A percentile compares a stretch with the other conserved stretches of the same genome.
phyloP scores from a whole-genome alignment of 2,888 invertebrate species.

The Athripsodes cinereus region DNA sequence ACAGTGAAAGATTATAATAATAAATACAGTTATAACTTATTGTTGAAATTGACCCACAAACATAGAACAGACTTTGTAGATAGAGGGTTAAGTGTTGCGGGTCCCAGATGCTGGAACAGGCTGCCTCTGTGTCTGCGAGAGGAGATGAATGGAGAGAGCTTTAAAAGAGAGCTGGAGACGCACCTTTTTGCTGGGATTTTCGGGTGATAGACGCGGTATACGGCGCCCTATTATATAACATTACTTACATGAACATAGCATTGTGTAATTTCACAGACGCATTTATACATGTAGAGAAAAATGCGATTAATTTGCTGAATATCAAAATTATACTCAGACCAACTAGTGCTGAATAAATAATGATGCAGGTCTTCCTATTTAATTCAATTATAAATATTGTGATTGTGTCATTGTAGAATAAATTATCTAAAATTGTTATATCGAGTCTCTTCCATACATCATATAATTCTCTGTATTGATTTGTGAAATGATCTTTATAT shows the following conservation, averaged over 20 bases:
- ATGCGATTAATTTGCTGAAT: not conserved
- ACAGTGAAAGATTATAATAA: too few relatives aligned
- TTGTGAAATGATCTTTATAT: not conserved
- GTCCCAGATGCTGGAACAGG: too few relatives aligned
- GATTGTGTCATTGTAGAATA: not conserved
- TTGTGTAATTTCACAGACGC: not conserved
- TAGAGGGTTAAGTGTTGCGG: too few relatives aligned
- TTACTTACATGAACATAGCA: conserved; percentile 11
- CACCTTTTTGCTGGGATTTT: too few relatives aligned
- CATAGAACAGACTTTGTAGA: too few relatives aligned
- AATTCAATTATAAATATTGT: not conserved
- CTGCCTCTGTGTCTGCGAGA: too few relatives aligned
- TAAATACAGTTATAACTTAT: too few relatives aligned
- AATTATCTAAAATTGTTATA: not conserved
- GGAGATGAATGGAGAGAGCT: too few relatives aligned
- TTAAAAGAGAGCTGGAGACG: too few relatives aligned
- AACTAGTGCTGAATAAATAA: not conserved
- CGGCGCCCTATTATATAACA: not conserved
- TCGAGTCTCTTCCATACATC: not conserved
- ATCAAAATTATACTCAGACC: not conserved
- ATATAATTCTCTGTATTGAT: too few relatives aligned
- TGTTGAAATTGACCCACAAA: too few relatives aligned
- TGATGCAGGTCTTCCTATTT: not conserved
- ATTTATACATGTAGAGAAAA: not conserved
- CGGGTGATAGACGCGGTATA: too few relatives aligned